phyloP scores from a whole-genome alignment of 1,140 invertebrate genomes.

The Aphelenchoides avenae region DNA sequence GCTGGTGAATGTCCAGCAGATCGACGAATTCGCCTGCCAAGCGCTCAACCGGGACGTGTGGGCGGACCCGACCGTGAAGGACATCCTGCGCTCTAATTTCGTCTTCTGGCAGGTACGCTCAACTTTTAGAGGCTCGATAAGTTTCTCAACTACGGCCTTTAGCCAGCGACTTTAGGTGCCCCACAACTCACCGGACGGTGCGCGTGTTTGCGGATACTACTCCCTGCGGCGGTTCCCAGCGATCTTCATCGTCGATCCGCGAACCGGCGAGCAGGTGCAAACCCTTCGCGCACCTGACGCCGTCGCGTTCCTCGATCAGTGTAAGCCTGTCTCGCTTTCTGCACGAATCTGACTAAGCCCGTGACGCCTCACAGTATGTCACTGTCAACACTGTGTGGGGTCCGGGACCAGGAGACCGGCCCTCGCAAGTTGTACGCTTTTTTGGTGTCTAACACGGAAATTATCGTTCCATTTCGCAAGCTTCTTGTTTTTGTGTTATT shows the following conservation, averaged over 20 bases:
- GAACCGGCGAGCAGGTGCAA: slow-evolving; percentile 65
- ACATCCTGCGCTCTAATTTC: slow-evolving; percentile 70
- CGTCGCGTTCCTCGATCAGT: slow-evolving; percentile 63
- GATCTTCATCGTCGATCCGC: slow-evolving; percentile 72
- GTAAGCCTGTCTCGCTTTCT: slow-evolving; percentile 43
- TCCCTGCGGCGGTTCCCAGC: slow-evolving; percentile 69
- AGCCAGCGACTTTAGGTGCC: slow-evolving; percentile 67
- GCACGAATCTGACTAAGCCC: too few relatives aligned
- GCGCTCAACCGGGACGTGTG: slow-evolving; percentile 75
- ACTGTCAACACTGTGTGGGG: too few relatives aligned
- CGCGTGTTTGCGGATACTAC: slow-evolving; percentile 71
- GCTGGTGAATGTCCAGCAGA: slow-evolving; percentile 74
- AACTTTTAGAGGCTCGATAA: slow-evolving; percentile 1
- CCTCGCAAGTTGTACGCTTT: too few relatives aligned
- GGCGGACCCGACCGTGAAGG: slow-evolving; percentile 68
- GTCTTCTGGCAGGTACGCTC: slow-evolving; percentile 72
- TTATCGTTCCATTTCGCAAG: too few relatives aligned
- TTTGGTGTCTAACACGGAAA: too few relatives aligned
- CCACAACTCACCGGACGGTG: slow-evolving; percentile 69
- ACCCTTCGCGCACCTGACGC: slow-evolving; percentile 61
- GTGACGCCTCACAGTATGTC: too few relatives aligned
- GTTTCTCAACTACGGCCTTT: slow-evolving; percentile 8
- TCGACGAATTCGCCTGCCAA: slow-evolving; percentile 71
- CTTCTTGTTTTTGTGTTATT: too few relatives aligned
- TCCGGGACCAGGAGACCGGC: too few relatives aligned